phyloP scores from a whole-genome alignment of 2,113 vertebrate species.

The Apeltes quadracus region DNA sequence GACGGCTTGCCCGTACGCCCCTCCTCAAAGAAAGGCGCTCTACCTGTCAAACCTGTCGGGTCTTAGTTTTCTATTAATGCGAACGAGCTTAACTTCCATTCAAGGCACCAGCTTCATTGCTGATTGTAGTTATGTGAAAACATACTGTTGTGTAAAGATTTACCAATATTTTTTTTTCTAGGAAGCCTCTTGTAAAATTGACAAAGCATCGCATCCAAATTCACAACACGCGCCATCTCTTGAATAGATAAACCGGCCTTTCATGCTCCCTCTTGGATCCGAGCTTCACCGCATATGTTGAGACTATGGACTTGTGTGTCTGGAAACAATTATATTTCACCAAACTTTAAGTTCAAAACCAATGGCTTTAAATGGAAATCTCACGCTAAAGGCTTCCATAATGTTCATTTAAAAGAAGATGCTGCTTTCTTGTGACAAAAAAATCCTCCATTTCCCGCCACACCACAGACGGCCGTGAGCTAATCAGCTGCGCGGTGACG shows the following conservation, averaged over 20 bases:
- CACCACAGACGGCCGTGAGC: constrained; percentile 34
- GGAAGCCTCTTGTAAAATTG: background rate
- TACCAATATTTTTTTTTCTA: background rate
- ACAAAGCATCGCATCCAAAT: background rate
- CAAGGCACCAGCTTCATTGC: constrained; percentile 6
- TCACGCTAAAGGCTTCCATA: background rate
- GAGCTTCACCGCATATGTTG: background rate
- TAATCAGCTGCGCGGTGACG: constrained; percentile 59
- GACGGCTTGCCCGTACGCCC: constrained; percentile 52
- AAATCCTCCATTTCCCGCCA: background rate
- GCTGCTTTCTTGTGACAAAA: constrained; percentile 9
- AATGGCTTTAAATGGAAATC: too few relatives aligned
- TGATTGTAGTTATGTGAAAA: constrained; percentile 17
- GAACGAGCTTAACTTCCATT: constrained; percentile 15
- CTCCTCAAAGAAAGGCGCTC: constrained; percentile 29
- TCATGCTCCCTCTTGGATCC: background rate
- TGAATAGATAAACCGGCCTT: too few relatives aligned
- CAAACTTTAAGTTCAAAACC: too few relatives aligned
- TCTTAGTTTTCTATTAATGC: background rate
- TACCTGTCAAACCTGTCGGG: constrained; percentile 35
- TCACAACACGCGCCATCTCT: too few relatives aligned
- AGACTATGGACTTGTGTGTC: background rate
- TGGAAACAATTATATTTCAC: too few relatives aligned
- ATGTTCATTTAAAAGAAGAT: background rate
- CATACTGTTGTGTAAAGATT: background rate